Base-by-base conservation (phyloP, 1,140 invertebrate genomes). In the Drosophila gunungcola region DNA sequence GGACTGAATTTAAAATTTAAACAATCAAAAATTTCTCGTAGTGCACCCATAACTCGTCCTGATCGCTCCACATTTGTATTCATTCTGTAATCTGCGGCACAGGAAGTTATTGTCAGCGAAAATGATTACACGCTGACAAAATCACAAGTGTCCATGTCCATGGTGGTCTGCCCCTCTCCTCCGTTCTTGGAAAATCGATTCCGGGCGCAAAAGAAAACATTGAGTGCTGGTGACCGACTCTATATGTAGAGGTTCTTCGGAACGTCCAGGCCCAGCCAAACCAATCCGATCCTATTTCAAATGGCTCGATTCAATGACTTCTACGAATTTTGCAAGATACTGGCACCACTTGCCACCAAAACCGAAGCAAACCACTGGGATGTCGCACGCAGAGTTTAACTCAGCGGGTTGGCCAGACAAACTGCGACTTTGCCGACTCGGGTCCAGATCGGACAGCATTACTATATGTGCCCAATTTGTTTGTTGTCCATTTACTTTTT, bases 51-150 rank as follows among this genome's bases (percentile, higher is more conserved):
- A 61, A 61, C 70, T 73, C 54, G 48, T 43, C 32, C 69, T 63
- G 63, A 73, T 74, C 72, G 54, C 72, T 74, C 73, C 57, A 73
- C 49, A 73, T 73, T 74, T 73, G 55, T 72, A 73, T 72, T 73
- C 70, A 61, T 48, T 73, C 55, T 51, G 53, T 53, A 68, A 76
- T 76, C 63, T 76, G 27, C 43, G 72, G 54, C 62, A 68, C 74
- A 77, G 74, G 74, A 77, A 77, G 74, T 77, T 52, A 68, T 76
- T 77, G 74, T 77, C 74, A 77, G 63, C 74, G 36, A 75, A 77
- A 76, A 77, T 76, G 73, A 77, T 77, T 77, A 77, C 73, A 76
- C 36, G 68, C 56, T 62, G 72, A 73, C 68, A 41, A 73, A 62
- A 74, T 63, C 64, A 70, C 51, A 55, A 70, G 64, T 34, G 62